Evolutionary conservation across 2,888 invertebrate species (phyloP).

Genomic region (Caenorhabditis afra): DNA sequence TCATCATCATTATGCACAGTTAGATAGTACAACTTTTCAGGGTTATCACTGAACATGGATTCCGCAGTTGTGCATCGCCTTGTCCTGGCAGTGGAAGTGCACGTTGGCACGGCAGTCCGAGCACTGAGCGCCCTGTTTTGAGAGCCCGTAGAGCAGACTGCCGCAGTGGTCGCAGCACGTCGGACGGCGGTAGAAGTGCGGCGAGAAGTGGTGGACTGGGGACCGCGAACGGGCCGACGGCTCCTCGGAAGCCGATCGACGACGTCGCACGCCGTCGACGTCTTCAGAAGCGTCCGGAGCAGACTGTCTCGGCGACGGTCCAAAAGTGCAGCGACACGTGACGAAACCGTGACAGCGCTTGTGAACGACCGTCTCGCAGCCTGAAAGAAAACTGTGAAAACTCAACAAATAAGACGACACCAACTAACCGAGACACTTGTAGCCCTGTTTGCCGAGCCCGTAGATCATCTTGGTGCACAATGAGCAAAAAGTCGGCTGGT

Average conservation of each 20-base stretch:
- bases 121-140: slow-evolving; percentile 36
- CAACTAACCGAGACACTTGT: slow-evolving; percentile 42
- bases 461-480: slow-evolving; percentile 37
- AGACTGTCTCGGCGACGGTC: slow-evolving; percentile 14
- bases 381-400: slow-evolving; percentile 21
- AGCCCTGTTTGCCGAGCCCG: slow-evolving; percentile 49
- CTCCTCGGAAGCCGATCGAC: slow-evolving; percentile 33
- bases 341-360: slow-evolving; percentile 29
- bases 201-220: slow-evolving; percentile 39
- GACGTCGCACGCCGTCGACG: background rate
- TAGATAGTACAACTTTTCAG: no score
- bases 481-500: slow-evolving; percentile 42
- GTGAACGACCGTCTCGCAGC: slow-evolving; percentile 45
- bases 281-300: slow-evolving; percentile 4
- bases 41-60: slow-evolving; percentile 34
- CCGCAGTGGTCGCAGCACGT: slow-evolving; percentile 52
- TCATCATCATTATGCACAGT: no score
- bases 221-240: background rate
- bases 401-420: background rate
- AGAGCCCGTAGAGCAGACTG: slow-evolving; percentile 29
- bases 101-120: slow-evolving; percentile 30
- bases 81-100: slow-evolving; percentile 43
- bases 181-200: slow-evolving; percentile 23
- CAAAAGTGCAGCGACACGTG: slow-evolving; percentile 29
- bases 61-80: slow-evolving; percentile 35